These are phyloP conservation scores for Tretioscincus oriximinensis DNA, from an alignment of 2,113 vertebrate genomes.

Conservation along the genomic window DNA sequence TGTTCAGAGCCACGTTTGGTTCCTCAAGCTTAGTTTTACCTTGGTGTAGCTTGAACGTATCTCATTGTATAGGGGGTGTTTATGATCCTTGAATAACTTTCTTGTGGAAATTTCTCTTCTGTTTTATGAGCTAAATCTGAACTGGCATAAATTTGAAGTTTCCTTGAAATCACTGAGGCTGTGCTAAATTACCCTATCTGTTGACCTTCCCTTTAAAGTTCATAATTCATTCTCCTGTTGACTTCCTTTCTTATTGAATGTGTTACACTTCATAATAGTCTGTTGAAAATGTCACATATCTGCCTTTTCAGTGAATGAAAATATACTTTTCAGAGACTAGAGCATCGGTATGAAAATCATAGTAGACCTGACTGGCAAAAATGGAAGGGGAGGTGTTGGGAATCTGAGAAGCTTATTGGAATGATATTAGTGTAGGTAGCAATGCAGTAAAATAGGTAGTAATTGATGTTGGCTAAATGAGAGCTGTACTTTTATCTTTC, in stretches of 20 bases:
- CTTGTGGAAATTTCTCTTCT: slow-evolving; percentile 1
- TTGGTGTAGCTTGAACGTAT: slow-evolving; percentile 1
- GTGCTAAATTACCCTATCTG: slow-evolving; percentile 3
- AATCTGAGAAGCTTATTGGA: too few relatives aligned
- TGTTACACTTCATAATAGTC: neutral
- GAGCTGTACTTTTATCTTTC: too few relatives aligned
- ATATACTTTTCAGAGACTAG: neutral
- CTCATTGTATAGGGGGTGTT: neutral
- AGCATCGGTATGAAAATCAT: neutral
- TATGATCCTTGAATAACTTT: slow-evolving; percentile 6
- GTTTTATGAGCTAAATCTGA: slow-evolving; percentile 20
- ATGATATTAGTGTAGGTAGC: too few relatives aligned
- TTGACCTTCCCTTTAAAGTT: neutral
- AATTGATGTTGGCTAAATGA: too few relatives aligned
- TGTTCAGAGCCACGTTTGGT: neutral
- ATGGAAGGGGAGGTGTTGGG: neutral
- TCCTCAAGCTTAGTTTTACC: slow-evolving; percentile 3
- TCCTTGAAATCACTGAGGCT: neutral
- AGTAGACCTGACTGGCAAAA: neutral
- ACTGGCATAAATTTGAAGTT: slow-evolving; percentile 8
- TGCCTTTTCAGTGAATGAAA: neutral
- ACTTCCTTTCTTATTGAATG: neutral
- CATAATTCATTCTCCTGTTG: neutral
- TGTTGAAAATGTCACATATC: neutral
- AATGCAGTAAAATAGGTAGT: too few relatives aligned